phyloP scores from a whole-genome alignment of 2,797 vertebrate species.

The Enteromius anoplus region DNA sequence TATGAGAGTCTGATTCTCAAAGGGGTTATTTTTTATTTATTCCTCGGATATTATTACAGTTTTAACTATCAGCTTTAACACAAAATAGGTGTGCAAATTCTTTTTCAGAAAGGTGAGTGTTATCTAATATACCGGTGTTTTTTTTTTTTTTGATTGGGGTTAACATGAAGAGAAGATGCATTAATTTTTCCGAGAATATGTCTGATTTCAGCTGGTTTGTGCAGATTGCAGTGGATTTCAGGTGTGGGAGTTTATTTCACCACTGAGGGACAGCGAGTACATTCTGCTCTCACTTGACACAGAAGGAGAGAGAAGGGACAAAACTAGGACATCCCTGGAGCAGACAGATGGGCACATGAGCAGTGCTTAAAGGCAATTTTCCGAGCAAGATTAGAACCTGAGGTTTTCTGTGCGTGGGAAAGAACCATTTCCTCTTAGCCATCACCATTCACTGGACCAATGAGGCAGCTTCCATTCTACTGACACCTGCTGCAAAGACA shows the following conservation, averaged over 20 bases:
- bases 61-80: neutral
- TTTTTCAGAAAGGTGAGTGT: neutral
- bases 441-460: neutral
- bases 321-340: constrained; percentile 27
- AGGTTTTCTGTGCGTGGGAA: constrained; percentile 27
- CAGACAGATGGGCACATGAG: constrained; percentile 24
- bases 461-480: neutral
- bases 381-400: constrained; percentile 39
- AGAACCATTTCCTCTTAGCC: constrained; percentile 3
- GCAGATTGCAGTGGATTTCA: constrained; percentile 5
- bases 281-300: constrained; percentile 16
- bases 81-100: neutral
- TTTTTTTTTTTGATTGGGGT: neutral
- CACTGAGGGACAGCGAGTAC: constrained; percentile 21
- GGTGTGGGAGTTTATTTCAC: neutral
- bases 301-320: constrained; percentile 17
- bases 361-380: constrained; percentile 36
- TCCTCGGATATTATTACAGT: neutral
- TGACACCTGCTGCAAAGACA: constrained; percentile 29
- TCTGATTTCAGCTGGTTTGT: neutral
- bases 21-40: neutral
- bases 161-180: neutral
- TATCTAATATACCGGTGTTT: neutral
- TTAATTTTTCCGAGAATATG: neutral
- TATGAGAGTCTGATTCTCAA: neutral